Conservation (phyloP, 2,888 invertebrate species). For the Lasiommata megera region DNA sequence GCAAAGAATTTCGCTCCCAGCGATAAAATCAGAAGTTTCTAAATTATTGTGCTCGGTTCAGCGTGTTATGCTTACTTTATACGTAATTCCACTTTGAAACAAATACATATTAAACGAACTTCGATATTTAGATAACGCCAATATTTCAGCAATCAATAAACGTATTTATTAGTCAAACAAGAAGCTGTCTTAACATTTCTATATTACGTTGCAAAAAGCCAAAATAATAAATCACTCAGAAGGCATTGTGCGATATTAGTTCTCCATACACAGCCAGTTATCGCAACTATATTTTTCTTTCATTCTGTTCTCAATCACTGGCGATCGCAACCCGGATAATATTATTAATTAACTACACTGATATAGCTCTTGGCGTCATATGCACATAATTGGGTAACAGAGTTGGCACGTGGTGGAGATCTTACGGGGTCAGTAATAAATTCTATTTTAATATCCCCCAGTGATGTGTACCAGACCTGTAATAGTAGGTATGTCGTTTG, state of each 20-base stretch:
- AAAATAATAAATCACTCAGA: neutral
- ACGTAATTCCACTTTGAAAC: slow-evolving; percentile 8
- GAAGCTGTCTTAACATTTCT: neutral
- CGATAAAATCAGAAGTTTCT: slow-evolving; percentile 59
- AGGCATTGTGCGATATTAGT: too few relatives aligned
- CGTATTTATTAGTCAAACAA: too few relatives aligned
- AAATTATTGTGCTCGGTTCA: slow-evolving; percentile 43
- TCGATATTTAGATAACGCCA: neutral
- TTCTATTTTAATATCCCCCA: neutral
- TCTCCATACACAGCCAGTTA: too few relatives aligned
- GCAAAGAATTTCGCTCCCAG: slow-evolving; percentile 69
- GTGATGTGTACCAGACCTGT: too few relatives aligned
- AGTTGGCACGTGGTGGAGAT: neutral
- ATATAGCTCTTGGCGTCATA: slow-evolving; percentile 3
- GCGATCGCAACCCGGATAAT: neutral
- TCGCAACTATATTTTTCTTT: neutral
- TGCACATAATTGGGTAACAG: neutral
- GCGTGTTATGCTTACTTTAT: slow-evolving; percentile 18
- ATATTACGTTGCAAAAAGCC: neutral
- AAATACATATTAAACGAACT: slow-evolving; percentile 3
- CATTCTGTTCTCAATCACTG: neutral
- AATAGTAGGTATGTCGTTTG: too few relatives aligned
- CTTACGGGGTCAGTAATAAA: slow-evolving; percentile 3
- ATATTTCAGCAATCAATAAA: neutral
- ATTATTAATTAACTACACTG: slow-evolving; percentile 3